A percentile compares a stretch with the other conserved stretches of the same genome.
These are phyloP conservation scores for Gambusia holbrooki DNA, from an alignment of 2,113 vertebrate species.

Conservation along the genomic window DNA sequence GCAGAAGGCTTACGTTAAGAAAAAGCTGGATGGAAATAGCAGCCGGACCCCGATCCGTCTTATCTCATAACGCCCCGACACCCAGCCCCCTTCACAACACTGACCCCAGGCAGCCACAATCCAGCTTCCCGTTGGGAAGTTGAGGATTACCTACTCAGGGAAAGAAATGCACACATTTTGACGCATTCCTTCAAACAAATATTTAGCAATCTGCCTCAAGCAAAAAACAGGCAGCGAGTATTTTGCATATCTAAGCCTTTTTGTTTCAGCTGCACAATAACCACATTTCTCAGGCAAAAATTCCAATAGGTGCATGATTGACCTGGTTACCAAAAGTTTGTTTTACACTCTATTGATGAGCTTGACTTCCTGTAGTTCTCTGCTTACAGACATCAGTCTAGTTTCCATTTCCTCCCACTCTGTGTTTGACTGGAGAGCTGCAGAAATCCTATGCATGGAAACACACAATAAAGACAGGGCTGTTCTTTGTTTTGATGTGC, in stretches of 20 bases:
- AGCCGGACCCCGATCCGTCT: conserved; percentile 63
- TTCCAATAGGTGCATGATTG: conserved; percentile 65
- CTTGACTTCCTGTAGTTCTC: conserved; percentile 62
- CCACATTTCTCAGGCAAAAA: conserved; percentile 53
- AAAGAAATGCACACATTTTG: conserved; percentile 55
- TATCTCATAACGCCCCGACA: conserved; percentile 70
- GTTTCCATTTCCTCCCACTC: conserved; percentile 48
- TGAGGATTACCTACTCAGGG: conserved; percentile 33
- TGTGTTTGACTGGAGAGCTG: conserved; percentile 13
- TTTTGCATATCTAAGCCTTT: background rate
- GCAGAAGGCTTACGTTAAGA: conserved; percentile 22
- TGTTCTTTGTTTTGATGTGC: conserved; percentile 19
- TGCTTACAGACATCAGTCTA: conserved; percentile 23
- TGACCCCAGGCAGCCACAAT: conserved; percentile 67
- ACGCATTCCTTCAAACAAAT: conserved; percentile 57
- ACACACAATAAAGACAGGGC: background rate
- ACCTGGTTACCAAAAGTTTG: conserved; percentile 67
- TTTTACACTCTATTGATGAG: conserved; percentile 74
- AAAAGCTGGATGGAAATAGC: conserved; percentile 63
- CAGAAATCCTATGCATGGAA: conserved; percentile 4
- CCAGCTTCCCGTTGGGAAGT: conserved; percentile 41
- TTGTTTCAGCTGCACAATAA: conserved; percentile 10
- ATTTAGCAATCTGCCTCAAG: conserved; percentile 31
- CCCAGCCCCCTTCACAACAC: conserved; percentile 56
- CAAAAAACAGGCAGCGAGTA: conserved; percentile 41